phyloP scores from a whole-genome alignment of 2,888 invertebrate genomes.

The Epirrhoe tristata region DNA sequence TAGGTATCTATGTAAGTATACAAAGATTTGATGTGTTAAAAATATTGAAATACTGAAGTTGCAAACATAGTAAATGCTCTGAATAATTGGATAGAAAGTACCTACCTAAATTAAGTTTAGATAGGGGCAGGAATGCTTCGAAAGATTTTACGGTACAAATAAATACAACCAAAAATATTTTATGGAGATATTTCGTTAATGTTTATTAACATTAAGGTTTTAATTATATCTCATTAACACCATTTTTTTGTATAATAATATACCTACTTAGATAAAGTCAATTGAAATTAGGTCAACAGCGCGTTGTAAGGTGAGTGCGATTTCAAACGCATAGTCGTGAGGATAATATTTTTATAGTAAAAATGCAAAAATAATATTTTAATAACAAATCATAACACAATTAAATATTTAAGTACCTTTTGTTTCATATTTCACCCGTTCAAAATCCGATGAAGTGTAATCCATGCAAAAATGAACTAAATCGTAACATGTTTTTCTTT shows the following conservation, averaged over 20 bases:
- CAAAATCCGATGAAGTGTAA: conserved; percentile 13
- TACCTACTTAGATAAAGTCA: conserved; percentile 12
- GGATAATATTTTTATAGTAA: neutral
- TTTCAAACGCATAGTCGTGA: neutral
- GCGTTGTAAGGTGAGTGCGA: neutral
- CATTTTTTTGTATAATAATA: conserved; percentile 10
- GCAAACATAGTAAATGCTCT: too few species aligned
- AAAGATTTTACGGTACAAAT: too few species aligned
- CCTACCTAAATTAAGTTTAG: too few species aligned
- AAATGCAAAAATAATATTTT: too few species aligned
- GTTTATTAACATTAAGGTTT: conserved; percentile 11
- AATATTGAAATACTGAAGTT: too few species aligned
- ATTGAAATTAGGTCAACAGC: conserved; percentile 5
- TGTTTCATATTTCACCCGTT: conserved; percentile 22
- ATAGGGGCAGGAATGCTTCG: too few species aligned
- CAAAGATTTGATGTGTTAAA: too few species aligned
- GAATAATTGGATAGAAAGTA: too few species aligned
- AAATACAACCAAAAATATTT: neutral
- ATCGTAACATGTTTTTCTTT: conserved; percentile 15
- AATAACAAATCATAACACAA: neutral
- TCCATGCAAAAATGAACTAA: conserved; percentile 1
- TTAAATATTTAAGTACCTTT: conserved; percentile 20
- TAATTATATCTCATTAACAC: conserved; percentile 31
- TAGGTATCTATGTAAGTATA: too few species aligned
- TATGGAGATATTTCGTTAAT: conserved; percentile 12